A percentile compares a stretch with the other conserved stretches of the same genome.
phyloP scores from a whole-genome alignment of 2,888 invertebrate species.

The Trissolcus brochymenae region DNA sequence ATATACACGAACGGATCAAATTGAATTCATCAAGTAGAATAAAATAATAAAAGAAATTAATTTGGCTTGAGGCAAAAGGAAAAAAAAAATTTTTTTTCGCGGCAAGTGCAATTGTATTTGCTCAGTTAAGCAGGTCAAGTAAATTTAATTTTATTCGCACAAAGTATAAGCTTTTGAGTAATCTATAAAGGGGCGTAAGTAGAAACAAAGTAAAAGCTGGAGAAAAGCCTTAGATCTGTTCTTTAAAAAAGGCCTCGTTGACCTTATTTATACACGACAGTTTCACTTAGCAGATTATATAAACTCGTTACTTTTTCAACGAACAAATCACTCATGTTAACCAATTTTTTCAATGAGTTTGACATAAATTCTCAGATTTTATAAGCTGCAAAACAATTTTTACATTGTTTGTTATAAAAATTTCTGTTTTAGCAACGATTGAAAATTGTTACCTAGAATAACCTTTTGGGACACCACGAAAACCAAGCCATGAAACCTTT shows the following conservation, averaged over 20 bases:
- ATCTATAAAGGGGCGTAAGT: slow-evolving; percentile 13
- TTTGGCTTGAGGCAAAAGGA: slow-evolving; percentile 1
- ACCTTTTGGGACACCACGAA: too few relatives aligned
- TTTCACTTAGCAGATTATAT: slow-evolving; percentile 19
- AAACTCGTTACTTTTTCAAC: slow-evolving; percentile 9
- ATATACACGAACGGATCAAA: not conserved
- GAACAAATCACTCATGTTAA: not conserved
- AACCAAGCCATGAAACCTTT: slow-evolving; percentile 4
- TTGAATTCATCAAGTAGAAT: slow-evolving; percentile 2
- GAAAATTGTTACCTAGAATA: too few relatives aligned
- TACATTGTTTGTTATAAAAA: not conserved
- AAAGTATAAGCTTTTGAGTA: slow-evolving; percentile 22
- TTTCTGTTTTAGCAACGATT: too few relatives aligned
- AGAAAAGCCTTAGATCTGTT: slow-evolving; percentile 12
- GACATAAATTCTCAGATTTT: not conserved
- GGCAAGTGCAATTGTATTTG: slow-evolving; percentile 4
- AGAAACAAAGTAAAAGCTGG: slow-evolving; percentile 13
- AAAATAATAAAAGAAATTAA: slow-evolving; percentile 15
- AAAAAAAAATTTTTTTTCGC: not conserved
- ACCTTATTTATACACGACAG: slow-evolving; percentile 26
- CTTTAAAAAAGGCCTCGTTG: slow-evolving; percentile 18
- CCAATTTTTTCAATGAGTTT: slow-evolving; percentile 2
- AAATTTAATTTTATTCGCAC: slow-evolving; percentile 19
- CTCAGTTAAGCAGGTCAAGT: slow-evolving; percentile 17
- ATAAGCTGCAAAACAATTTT: not conserved